Conservation (phyloP, 1,140 invertebrate genomes). For the Lordiphosa clarofinis region DNA sequence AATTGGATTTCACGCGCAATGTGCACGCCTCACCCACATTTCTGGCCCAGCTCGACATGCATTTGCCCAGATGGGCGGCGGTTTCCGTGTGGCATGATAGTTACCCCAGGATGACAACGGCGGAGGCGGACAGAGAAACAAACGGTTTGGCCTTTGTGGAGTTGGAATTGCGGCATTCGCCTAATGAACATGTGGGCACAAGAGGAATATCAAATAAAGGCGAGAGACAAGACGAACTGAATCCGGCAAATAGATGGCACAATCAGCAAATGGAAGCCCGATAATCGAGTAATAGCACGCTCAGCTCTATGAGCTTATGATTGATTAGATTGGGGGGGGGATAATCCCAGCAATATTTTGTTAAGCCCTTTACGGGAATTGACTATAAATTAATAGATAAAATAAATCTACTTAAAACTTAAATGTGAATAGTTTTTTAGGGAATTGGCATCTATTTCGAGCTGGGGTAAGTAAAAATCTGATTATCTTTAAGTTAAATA, state of each 20-base stretch:
- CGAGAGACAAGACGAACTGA: not conserved
- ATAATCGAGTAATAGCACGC: not conserved
- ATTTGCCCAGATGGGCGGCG: constrained; percentile 13
- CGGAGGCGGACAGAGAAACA: constrained; percentile 29
- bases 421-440: too few relatives aligned
- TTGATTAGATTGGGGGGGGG: constrained; percentile 5
- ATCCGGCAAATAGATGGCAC: not conserved
- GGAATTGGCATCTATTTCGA: too few relatives aligned
- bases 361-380: not conserved
- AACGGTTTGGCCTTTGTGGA: constrained; percentile 65
- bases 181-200: constrained; percentile 44
- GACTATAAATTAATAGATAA: not conserved
- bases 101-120: constrained; percentile 28
- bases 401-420: not conserved
- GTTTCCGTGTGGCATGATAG: constrained; percentile 45
- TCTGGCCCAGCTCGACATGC: constrained; percentile 34
- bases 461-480: too few relatives aligned
- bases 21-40: constrained; percentile 64
- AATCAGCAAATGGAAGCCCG: not conserved
- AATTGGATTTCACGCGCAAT: constrained; percentile 69
- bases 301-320: not conserved
- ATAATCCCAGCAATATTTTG: too few relatives aligned
- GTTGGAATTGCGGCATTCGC: constrained; percentile 51
- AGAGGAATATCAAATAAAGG: constrained; percentile 23
- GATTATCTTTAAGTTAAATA: too few relatives aligned